Base-by-base conservation (phyloP, 2,888 invertebrate species). In the Mayetiola destructor region DNA sequence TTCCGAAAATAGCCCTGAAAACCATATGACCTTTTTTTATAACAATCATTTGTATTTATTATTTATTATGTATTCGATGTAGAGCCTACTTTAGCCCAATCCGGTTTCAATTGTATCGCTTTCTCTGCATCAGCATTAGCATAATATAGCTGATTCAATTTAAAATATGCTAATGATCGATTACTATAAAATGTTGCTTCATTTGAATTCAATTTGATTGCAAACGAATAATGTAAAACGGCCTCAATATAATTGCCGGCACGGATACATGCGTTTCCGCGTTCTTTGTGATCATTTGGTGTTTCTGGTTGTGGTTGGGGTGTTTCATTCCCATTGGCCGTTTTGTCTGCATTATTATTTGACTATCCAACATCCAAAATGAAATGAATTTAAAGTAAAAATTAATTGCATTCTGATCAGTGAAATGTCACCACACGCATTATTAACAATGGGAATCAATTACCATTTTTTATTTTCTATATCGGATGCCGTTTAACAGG, bases 51-150 rank as follows among this genome's bases (percentile, higher is more conserved):
- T 14, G 20, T 18, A 21, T 40, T 21, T 20, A 18, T 30, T 57
- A 37, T 56, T 16, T 48, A 4, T 37, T 37, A 53, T 9, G 29
- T 32, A 2, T 52, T n/a, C 10, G 10, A 6, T 54, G 54, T 42
- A 30, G 56, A 29, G 30, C 62, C 63, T 74, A 82, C 86, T 78
- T 88, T 88, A 8, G 85, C 81, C 87, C 88, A 88, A 53, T 80
- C 76, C 18, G 87, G 86, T 67, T 84, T 81, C 57, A 88, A 67
- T 66, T 77, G 75, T 57, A 88, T 85, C 3, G 83, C 81, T 69
- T 83, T 80, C 64, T 82, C 77, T 2, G 89, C 88, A 76, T 89
- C 89, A 68, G 85, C 80, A 63, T 85, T 72, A 0, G 88, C 84
- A 62, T 82, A 77, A 69, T 81, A 84, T 70, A 81, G 86, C 67